Conservation (phyloP, 2,888 invertebrate species). For the Drosophila neutralis region DNA sequence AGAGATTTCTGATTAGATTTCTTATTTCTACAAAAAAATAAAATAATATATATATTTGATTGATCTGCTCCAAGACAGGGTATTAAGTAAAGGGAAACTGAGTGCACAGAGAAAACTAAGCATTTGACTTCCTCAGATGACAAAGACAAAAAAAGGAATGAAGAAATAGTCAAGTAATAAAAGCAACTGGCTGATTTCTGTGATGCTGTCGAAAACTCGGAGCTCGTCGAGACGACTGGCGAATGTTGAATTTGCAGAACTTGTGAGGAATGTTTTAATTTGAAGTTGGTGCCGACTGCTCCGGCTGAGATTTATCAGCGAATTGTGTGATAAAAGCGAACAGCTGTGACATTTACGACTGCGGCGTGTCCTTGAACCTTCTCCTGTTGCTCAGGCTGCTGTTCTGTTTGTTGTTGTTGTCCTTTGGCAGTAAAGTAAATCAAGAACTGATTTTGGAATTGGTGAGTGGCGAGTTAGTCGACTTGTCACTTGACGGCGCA, state of each 20-base stretch:
- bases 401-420: constrained; percentile 18
- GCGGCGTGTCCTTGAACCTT: constrained; percentile 59
- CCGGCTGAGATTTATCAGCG: constrained; percentile 47
- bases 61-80: not conserved
- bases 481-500: constrained; percentile 18
- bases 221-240: constrained; percentile 20
- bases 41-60: too few relatives aligned
- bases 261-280: constrained; percentile 76
- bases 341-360: constrained; percentile 45
- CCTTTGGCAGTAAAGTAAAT: constrained; percentile 31
- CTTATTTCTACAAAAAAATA: not conserved
- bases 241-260: constrained; percentile 26
- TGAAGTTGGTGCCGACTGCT: constrained; percentile 47
- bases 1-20: not conserved
- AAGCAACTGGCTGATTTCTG: constrained; percentile 13
- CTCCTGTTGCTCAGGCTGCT: constrained; percentile 2
- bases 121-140: not conserved
- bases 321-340: constrained; percentile 38
- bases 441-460: constrained; percentile 24
- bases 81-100: not conserved
- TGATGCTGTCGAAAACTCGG: not conserved
- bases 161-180: constrained; percentile 22
- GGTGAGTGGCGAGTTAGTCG: constrained; percentile 15
- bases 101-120: not conserved
- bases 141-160: not conserved